phyloP scores from a whole-genome alignment of 2,888 invertebrate genomes.

The Clunio marinus region DNA sequence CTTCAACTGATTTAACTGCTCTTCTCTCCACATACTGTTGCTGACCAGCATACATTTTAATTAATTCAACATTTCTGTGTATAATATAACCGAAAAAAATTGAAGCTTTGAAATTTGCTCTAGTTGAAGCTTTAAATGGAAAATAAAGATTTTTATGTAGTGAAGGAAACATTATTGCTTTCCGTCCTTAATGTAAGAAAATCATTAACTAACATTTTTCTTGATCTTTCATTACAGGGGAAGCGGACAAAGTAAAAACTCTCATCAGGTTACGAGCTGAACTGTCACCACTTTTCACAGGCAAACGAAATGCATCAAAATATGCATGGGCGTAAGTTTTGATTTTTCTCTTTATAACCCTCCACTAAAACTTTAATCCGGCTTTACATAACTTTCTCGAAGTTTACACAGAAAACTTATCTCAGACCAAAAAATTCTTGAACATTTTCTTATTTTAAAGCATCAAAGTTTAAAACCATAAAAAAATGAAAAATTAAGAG shows the following conservation, averaged over 20 bases:
- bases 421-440: no score
- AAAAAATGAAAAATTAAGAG: no score
- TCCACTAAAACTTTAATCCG: neutral
- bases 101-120: neutral
- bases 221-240: slow-evolving; percentile 46
- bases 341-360: slow-evolving; percentile 38
- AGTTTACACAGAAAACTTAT: no score
- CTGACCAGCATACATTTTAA: neutral
- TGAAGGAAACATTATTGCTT: neutral
- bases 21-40: neutral
- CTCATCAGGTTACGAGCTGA: slow-evolving; percentile 52
- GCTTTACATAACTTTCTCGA: no score
- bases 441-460: no score
- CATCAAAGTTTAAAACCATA: no score
- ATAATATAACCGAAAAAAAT: neutral
- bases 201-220: slow-evolving; percentile 3
- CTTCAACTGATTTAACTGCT: neutral
- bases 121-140: neutral
- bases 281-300: slow-evolving; percentile 52
- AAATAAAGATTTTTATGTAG: neutral
- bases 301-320: slow-evolving; percentile 52
- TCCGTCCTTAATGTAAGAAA: neutral
- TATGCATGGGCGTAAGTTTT: slow-evolving; percentile 53
- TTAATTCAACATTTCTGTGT: neutral
- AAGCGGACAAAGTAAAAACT: slow-evolving; percentile 53